A percentile compares a stretch with the other conserved stretches of the same genome.
Evolutionary conservation across 2,797 vertebrate species (phyloP).

Genomic region (Brachymystax lenok): DNA sequence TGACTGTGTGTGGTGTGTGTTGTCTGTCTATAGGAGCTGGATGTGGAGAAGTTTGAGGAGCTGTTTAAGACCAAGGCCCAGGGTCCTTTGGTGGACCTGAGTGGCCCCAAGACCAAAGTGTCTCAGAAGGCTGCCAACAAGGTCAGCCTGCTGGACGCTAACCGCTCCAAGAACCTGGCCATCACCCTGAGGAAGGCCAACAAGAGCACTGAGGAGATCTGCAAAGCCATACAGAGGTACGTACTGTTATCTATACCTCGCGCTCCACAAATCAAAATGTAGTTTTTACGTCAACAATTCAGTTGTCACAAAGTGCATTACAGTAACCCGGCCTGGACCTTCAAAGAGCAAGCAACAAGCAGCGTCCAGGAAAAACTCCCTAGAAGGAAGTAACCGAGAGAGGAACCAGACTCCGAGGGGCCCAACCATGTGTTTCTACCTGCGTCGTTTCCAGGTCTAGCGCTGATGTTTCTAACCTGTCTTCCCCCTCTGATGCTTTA

Average conservation of each 20-base stretch:
- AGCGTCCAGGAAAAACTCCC: not conserved
- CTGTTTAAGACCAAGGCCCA: slow-evolving; percentile 97
- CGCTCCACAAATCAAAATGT: too few species aligned
- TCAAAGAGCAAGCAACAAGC: not conserved
- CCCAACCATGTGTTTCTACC: not conserved
- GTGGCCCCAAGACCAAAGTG: slow-evolving; percentile 87
- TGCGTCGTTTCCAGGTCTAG: not conserved
- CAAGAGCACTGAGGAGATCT: slow-evolving; percentile 91
- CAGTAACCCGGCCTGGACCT: not conserved
- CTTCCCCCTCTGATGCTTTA: not conserved
- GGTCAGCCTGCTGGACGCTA: slow-evolving; percentile 91
- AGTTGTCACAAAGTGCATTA: not conserved
- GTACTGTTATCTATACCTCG: slow-evolving; percentile 6
- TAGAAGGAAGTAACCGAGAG: not conserved
- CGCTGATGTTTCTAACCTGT: not conserved
- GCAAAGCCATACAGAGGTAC: slow-evolving; percentile 93
- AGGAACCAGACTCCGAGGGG: not conserved
- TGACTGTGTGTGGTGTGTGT: slow-evolving; percentile 1
- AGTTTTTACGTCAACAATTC: not conserved
- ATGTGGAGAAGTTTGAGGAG: slow-evolving; percentile 94
- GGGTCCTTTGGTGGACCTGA: slow-evolving; percentile 86
- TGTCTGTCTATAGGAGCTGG: slow-evolving; percentile 80
- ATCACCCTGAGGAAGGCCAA: slow-evolving; percentile 94
- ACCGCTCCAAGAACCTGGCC: slow-evolving; percentile 96
- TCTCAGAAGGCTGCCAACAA: slow-evolving; percentile 86